Base-by-base conservation (phyloP, 2,113 vertebrate genomes). In the Gavia stellata region DNA sequence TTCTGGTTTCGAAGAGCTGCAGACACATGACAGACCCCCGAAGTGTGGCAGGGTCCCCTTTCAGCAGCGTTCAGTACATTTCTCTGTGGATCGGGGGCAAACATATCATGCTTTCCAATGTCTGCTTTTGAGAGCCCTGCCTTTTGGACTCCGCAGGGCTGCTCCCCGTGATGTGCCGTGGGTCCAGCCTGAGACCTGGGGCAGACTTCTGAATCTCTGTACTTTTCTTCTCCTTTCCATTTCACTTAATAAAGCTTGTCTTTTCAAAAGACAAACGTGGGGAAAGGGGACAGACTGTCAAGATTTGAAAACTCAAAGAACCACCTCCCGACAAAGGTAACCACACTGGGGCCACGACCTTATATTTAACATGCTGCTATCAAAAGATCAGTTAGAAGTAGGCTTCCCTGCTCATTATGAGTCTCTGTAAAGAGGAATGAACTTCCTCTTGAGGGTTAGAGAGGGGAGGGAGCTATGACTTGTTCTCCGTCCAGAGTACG, bases 131-230 rank as follows among this genome's bases (percentile, higher is more conserved):
- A 53, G 28, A 75, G 10, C 26, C 13, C 12, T 19, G 31, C 14
- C n/a, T 44, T 47, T 17, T 61, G 52, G 45, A 67, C 33, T 18
- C 10, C 0, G 1, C 33, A 19, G 33, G 52, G 42, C 24, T 61
- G 40, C 7, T 62, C 14, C 38, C 12, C 2, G 2, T 56, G 36
- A 73, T 14, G 36, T 73, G 42, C 29, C 0, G 0, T n/a, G 20
- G 16, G 19, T 45, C 16, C 47, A 28, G 16, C 3, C 5, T 11
- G 34, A 70, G 8, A 52, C 28, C 53, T 20, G 11, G 50, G 26
- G 0, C 25, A 55, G 45, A 16, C 18, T 82, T 52, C 31, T 1
- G 3, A 42, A 36, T 36, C 9, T 40, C n/a, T 72, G 45, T 15
- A 36, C 31, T 26, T 36, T 33, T 59, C 24, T 42, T 56, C 33